A percentile compares a stretch with the other conserved stretches of the same genome.
Evolutionary conservation across 2,888 invertebrate species (phyloP).

Genomic region (Drosophila longiperda): DNA sequence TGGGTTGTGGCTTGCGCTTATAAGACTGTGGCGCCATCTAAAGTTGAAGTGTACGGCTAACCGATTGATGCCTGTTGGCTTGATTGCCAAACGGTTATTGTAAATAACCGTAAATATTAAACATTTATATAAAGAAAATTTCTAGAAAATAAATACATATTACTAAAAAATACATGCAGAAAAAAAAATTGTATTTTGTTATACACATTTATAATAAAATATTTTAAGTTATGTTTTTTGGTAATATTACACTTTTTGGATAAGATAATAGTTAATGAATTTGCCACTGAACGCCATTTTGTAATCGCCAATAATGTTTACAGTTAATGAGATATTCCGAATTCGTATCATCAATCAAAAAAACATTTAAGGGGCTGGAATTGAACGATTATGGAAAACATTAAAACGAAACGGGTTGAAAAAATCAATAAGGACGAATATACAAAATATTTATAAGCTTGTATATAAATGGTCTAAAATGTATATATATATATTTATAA

Average conservation of each 20-base stretch:
- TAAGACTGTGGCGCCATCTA: conserved; percentile 30
- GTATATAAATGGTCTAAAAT: neutral
- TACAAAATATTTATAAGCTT: conserved; percentile 17
- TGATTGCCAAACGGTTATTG: neutral
- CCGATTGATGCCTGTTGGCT: neutral
- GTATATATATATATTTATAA: neutral
- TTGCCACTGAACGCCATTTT: neutral
- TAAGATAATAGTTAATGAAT: neutral
- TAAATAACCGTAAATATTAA: neutral
- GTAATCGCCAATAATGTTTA: conserved; percentile 17
- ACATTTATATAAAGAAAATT: neutral
- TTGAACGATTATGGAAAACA: conserved; percentile 37
- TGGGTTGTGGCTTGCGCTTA: neutral
- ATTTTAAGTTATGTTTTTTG: neutral
- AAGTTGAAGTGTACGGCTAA: neutral
- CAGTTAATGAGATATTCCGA: conserved; percentile 6
- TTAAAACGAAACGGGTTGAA: conserved; percentile 51
- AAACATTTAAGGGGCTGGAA: conserved; percentile 5
- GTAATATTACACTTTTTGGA: neutral
- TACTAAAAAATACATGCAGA: neutral
- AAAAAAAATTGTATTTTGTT: neutral
- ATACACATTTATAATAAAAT: neutral
- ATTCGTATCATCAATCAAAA: conserved; percentile 49
- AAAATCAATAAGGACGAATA: conserved; percentile 29
- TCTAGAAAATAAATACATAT: neutral